Evolutionary conservation across 2,113 vertebrate species (phyloP).

Genomic region (Pipa parva): DNA sequence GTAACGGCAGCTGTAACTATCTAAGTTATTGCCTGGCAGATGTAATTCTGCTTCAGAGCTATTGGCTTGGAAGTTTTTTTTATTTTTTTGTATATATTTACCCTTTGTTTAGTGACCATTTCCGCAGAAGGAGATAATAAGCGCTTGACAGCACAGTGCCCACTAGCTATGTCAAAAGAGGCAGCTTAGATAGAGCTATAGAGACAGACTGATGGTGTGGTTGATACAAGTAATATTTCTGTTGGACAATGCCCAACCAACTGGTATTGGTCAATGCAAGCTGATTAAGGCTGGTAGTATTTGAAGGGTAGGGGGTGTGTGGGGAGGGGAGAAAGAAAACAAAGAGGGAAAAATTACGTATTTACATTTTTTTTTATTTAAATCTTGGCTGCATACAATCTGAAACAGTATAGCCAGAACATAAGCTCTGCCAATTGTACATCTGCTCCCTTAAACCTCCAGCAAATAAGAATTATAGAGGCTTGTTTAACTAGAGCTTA

Average conservation of each 20-base stretch:
- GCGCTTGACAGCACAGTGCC: constrained; percentile 53
- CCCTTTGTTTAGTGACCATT: constrained; percentile 67
- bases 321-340: constrained; percentile 34
- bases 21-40: constrained; percentile 79
- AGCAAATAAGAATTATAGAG: constrained; percentile 79
- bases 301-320: constrained; percentile 15
- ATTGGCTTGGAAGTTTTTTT: constrained; percentile 66
- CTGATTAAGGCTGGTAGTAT: constrained; percentile 62
- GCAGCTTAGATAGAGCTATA: constrained; percentile 52
- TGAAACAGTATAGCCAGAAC: constrained; percentile 70
- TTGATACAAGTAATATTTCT: constrained; percentile 67
- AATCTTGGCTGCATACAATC: constrained; percentile 62
- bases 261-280: constrained; percentile 56
- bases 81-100: constrained; percentile 64
- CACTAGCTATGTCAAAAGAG: constrained; percentile 54
- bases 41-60: constrained; percentile 67
- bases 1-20: constrained; percentile 78
- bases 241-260: constrained; percentile 59
- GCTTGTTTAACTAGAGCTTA: constrained; percentile 78
- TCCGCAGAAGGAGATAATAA: constrained; percentile 61
- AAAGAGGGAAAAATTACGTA: constrained; percentile 36
- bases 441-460: constrained; percentile 82
- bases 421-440: constrained; percentile 70
- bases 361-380: constrained; percentile 39
- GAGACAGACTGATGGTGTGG: constrained; percentile 56